A percentile compares a stretch with the other conserved stretches of the same genome.
Evolutionary conservation across 2,888 invertebrate genomes (phyloP).

Genomic region (Himalopsyche anomala): DNA sequence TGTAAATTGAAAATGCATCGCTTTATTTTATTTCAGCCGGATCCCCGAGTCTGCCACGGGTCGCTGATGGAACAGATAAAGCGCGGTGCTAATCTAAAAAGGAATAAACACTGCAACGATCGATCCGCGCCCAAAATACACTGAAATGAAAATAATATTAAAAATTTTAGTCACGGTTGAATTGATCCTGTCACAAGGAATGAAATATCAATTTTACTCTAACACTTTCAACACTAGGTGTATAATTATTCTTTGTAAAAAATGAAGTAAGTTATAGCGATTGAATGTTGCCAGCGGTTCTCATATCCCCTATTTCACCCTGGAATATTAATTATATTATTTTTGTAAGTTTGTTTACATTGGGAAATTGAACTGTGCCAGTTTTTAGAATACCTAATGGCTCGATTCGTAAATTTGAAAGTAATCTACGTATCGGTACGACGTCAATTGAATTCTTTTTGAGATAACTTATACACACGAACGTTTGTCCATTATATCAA

Average conservation of each 20-base stretch:
- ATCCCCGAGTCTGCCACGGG: constrained; percentile 87
- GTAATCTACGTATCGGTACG: background rate
- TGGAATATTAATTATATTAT: background rate
- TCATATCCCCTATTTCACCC: background rate
- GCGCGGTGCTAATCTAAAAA: constrained; percentile 87
- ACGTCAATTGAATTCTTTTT: constrained; percentile 37
- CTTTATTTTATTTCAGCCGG: constrained; percentile 79
- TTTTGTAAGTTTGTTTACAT: constrained; percentile 32
- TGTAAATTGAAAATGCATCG: constrained; percentile 55
- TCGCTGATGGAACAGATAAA: constrained; percentile 97
- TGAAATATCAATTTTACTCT: background rate
- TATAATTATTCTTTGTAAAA: constrained; percentile 7
- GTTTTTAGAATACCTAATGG: background rate
- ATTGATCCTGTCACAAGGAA: background rate
- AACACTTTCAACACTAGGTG: background rate
- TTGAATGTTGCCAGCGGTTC: constrained; percentile 20
- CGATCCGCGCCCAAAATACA: constrained; percentile 93
- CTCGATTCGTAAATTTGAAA: constrained; percentile 5
- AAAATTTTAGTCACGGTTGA: background rate
- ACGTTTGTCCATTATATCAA: constrained; percentile 31
- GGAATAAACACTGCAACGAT: constrained; percentile 87
- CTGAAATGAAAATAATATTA: constrained; percentile 69
- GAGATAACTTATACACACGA: constrained; percentile 39
- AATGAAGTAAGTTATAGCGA: background rate
- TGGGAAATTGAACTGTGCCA: background rate